Percentiles rank a stretch among this genome's conserved stretches.
These are phyloP conservation scores for Hydractinia symbiolongicarpus DNA, from an alignment of 30 jellyfish, hydroid and myxozoan species.

Conservation along the genomic window DNA sequence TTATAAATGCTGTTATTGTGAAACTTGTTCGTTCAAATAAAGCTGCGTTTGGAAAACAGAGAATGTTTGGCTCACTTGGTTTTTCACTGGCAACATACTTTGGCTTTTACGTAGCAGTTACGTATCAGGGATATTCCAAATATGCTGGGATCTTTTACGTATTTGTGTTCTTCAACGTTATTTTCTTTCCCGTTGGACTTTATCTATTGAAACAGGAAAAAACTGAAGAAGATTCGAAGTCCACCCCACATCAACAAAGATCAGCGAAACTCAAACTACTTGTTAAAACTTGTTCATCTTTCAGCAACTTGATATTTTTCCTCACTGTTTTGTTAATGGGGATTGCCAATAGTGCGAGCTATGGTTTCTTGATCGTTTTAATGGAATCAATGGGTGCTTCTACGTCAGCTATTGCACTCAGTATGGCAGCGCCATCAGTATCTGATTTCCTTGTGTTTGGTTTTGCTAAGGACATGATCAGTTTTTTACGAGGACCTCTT, in stretches of 20 bases:
- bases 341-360: neutral
- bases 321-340: slow-evolving; percentile 7
- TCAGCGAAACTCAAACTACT: neutral
- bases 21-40: neutral
- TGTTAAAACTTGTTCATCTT: neutral
- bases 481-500: neutral
- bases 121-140: neutral
- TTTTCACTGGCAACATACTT: no score
- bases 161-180: neutral
- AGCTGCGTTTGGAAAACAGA: slow-evolving; percentile 13
- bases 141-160: slow-evolving; percentile 1
- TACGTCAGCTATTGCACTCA: neutral
- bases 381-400: slow-evolving; percentile 1
- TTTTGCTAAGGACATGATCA: neutral
- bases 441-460: neutral
- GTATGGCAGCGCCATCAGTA: neutral
- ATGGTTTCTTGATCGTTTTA: neutral
- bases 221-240: neutral
- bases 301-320: neutral
- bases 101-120: neutral
- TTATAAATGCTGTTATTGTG: neutral
- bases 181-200: neutral
- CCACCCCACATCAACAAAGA: neutral
- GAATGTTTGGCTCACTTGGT: slow-evolving; percentile 8
- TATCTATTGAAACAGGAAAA: neutral